Base-by-base conservation (phyloP, 1,140 invertebrate genomes). In the Heliothis virescens region DNA sequence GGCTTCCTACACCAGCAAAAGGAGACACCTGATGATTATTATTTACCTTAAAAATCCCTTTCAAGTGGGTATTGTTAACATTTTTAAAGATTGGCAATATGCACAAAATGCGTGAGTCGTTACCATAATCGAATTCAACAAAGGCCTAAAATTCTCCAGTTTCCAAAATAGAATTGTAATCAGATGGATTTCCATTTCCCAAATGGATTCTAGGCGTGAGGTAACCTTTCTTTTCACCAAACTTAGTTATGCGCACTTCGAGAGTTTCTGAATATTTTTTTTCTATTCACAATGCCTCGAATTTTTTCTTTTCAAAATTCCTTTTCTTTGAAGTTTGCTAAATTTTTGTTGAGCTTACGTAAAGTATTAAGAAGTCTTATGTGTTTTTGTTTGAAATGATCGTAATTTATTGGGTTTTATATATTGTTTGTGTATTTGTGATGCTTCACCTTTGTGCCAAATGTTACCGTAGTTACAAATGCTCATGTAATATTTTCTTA, bases 181-280 rank as follows among this genome's bases (percentile, higher is more conserved):
- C 67, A 71, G 63, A 48, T 71, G 67, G 48, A 71, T 71, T 71
- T 71, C 67, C 67, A 71, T 71, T 26, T 71, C 48, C 67, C 67
- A 71, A 53, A 53, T 71, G 67, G 67, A 53, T 71, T 71, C 67
- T 29, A 53, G 48, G 18, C 67, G 47, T 50, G 41, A n/a, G 62
- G 67, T 21, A 71, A 53, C 67, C 67, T 50, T 71, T 71, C 34
- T 71, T 71, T 16, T 29, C 48, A n/a, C 48, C 67, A 71, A 71
- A 71, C 47, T 50, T 71, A 53, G 18, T 71, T 71, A 71, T 18
- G 67, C 48, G 48, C 13, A 71, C 47, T 71, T 71, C 47, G 47
- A 52, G 65, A 69, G 48, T 71, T 71, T 52, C 48, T 21, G 16
- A 67, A 71, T 18, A 26, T 69, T 52, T 29, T 52, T 71, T 71